A percentile compares a stretch with the other conserved stretches of the same genome.
These are phyloP conservation scores for Atlantisia rogersi DNA, from an alignment of 2,113 vertebrate species.

Conservation along the genomic window DNA sequence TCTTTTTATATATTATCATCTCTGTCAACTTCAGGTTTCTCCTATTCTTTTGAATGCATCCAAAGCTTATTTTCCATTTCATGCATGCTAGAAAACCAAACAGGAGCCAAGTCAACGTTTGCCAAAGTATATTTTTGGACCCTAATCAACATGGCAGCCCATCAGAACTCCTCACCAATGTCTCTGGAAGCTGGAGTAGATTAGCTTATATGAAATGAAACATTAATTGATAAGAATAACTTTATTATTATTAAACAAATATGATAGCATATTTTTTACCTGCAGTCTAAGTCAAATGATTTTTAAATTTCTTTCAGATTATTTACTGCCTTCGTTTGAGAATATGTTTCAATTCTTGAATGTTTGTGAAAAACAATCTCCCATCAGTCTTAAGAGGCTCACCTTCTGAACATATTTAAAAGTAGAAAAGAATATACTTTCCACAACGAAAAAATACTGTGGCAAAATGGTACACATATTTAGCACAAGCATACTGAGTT, in stretches of 20 bases:
- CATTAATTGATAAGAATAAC: neutral
- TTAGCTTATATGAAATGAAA: neutral
- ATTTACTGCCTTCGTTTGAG: neutral
- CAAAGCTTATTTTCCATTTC: neutral
- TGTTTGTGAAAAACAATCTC: neutral
- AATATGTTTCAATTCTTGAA: neutral
- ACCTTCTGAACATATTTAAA: neutral
- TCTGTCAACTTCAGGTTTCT: neutral
- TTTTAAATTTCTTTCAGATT: neutral
- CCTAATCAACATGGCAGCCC: neutral
- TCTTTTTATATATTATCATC: neutral
- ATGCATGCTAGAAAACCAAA: neutral
- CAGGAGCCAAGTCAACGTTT: accelerated
- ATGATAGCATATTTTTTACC: neutral
- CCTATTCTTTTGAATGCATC: neutral
- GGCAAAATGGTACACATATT: neutral
- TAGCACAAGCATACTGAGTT: neutral
- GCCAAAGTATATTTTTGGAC: neutral
- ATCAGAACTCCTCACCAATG: neutral
- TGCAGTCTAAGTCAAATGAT: neutral
- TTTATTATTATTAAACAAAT: neutral
- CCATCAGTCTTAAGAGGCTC: neutral
- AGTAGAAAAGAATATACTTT: neutral
- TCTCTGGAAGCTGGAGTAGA: neutral
- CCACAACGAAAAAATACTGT: neutral